Base-by-base conservation (phyloP, 2,113 vertebrate species). In the Eurystomus gularis region DNA sequence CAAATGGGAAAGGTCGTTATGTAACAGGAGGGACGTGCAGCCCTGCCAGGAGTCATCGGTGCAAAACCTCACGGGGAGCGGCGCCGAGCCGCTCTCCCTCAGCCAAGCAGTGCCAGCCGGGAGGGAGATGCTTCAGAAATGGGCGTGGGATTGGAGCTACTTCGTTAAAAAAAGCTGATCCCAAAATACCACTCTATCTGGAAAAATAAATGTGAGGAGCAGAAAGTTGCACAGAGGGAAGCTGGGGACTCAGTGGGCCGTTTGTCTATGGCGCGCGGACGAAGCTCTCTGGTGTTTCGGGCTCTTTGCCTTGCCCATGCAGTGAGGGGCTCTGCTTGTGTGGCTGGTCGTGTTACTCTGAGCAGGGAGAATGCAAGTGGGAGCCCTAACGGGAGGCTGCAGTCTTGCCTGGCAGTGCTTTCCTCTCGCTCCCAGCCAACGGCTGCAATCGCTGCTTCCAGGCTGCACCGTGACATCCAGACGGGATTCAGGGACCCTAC, bases 11-110 rank as follows among this genome's bases (percentile, higher is more conserved):
- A 57, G 70, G 86, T 62, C 4, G 26, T 96, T 97, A 97, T 65
- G 85, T 95, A 97, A 97, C 42, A 20, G 42, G 82, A 94, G 86
- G 72, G 82, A 93, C 64, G 73, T 77, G 93, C 76, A 64, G 77
- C 92, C 95, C 76, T 65, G 85, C 62, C 82, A 46, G 68, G 93
- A 97, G 90, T 31, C 93, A 49, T 46, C 39, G 60, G 90, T 94
- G 62, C 79, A 51, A 95, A 92, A 94, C 90, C 86, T 93, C 3
- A 0, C 7, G 21, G 73, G 73, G 81, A 80, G 6, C 66, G 0
- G 23, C 5, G 19, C 77, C 2, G 23, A 91, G 77, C 66, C 3
- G 0, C 58, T 20, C 54, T 88, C 64, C 81, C 62, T 61, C 44
- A 77, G 76, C 49, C 39, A 69, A 72, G 90, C 88, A 90, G 81